Conservation (phyloP, 2,797 vertebrate species). For the Agapornis canus region DNA sequence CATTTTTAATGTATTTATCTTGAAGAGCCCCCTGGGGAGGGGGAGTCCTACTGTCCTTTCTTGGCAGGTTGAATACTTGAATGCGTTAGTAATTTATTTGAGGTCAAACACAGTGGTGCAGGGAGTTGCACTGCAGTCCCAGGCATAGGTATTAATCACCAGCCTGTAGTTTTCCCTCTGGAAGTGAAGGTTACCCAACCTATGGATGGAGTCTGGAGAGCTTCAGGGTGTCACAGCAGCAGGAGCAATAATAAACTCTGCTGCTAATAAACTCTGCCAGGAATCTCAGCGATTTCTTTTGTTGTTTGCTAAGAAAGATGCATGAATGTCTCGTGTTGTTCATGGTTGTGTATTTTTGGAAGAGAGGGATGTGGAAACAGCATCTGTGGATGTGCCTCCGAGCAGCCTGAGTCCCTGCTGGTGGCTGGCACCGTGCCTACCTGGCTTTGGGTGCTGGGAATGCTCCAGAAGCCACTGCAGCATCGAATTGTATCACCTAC, state of each 20-base stretch:
- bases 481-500: neutral
- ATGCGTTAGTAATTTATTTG: neutral
- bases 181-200: neutral
- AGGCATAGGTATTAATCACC: neutral
- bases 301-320: neutral
- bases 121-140: neutral
- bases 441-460: neutral
- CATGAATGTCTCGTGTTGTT: neutral
- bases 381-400: neutral
- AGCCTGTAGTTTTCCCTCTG: neutral
- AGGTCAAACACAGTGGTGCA: neutral
- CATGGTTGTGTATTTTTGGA: rapidly evolving
- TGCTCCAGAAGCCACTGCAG: neutral
- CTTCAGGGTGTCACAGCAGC: neutral
- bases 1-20: neutral
- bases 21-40: neutral
- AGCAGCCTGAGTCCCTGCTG: neutral
- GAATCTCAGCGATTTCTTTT: neutral
- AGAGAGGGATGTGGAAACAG: neutral
- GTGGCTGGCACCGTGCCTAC: neutral
- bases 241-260: neutral
- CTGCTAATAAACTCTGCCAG: neutral
- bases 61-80: neutral
- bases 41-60: neutral
- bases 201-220: neutral